Conservation (phyloP, 30 jellyfish, hydroid and myxozoan genomes). For the Sanderia malayensis region DNA sequence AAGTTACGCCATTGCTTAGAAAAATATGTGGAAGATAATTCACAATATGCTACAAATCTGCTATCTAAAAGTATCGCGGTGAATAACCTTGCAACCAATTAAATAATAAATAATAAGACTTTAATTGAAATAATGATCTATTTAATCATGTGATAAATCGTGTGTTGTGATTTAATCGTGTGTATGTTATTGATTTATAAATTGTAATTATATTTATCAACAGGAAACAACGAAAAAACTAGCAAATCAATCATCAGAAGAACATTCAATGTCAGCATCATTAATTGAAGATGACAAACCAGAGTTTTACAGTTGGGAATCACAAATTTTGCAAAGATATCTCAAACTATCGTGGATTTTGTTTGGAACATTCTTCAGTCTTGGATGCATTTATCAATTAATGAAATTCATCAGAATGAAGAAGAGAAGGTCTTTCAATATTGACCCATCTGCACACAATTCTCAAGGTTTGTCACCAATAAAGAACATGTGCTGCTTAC, state of each 20-base stretch:
- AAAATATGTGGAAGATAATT: conserved; percentile 13
- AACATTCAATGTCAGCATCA: background rate
- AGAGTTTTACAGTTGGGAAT: conserved; percentile 28
- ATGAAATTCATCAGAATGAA: conserved; percentile 6
- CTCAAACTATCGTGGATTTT: background rate
- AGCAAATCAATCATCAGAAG: background rate
- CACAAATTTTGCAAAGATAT: background rate
- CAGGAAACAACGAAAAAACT: background rate
- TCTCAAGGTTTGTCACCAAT: no score
- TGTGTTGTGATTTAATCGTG: no score
- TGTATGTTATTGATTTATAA: no score
- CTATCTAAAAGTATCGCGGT: background rate
- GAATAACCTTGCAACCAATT: background rate
- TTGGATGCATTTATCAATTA: conserved; percentile 20
- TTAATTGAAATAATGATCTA: no score
- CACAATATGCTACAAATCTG: background rate
- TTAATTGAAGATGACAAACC: background rate
- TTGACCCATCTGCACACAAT: no score
- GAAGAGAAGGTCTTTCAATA: background rate
- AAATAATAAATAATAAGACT: no score
- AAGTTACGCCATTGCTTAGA: conserved; percentile 6
- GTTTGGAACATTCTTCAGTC: background rate
- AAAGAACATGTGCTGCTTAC: no score
- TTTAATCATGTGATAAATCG: no score
- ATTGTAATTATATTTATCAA: no score